Base-by-base conservation (phyloP, 2,888 invertebrate genomes). In the Odontomyia ornata region DNA sequence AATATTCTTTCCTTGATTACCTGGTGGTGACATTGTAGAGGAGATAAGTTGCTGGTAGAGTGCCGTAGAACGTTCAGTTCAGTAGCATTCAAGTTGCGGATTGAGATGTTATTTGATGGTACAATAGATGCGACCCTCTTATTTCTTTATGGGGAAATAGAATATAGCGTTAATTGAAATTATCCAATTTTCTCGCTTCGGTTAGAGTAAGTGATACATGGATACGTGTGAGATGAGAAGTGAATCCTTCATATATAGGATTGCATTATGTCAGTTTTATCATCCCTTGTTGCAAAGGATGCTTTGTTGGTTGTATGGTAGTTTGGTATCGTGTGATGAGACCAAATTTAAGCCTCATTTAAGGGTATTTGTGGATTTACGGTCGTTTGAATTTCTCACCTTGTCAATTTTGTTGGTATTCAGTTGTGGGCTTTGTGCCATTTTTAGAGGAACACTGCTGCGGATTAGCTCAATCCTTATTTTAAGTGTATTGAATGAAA, bases 301-400 rank as follows among this genome's bases (percentile, higher is more conserved):
- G n/a, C 47, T 21, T 60, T 25, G 60, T 23, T 5, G 52, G 52
- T 52, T 23, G 23, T 60, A 25, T 21, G 23, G 60, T n/a, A 36
- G 36, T 36, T 36, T 23, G 25, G 47, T 71, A 52, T 25, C 56
- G 57, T 76, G 69, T 36, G 76, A 76, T 76, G 80, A 79, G 79
- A 80, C 81, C 82, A 83, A 85, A 85, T 85, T 86, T 86, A 86
- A 86, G 85, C 83, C 86, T 86, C 85, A 86, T 86, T 86, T 86
- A 84, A 86, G 84, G 83, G 83, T 85, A 86, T 84, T 86, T 86
- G 86, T 85, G 86, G 86, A 86, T 84, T 85, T 86, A 82, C 82
- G 84, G 82, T 82, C 83, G 80, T 82, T 83, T 82, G 81, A 75
- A 75, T 64, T 64, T 75, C 75, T 75, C 75, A 75, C 75, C 75